Percentiles rank a stretch among this genome's conserved stretches.
phyloP scores from a whole-genome alignment of 1,140 invertebrate genomes.

The Proctacanthus coquilletti region DNA sequence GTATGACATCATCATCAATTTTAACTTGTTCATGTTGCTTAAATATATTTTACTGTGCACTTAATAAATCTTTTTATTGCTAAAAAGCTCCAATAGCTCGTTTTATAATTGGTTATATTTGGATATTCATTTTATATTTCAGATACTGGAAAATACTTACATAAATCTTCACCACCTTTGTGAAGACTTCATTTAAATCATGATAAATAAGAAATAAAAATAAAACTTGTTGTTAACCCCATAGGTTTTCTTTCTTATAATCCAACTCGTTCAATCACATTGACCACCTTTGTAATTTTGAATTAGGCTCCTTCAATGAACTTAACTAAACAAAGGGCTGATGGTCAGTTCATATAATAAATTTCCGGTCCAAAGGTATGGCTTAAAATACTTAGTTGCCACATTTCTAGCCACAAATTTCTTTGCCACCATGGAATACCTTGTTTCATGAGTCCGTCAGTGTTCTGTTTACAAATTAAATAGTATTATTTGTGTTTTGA shows the following conservation, averaged over 20 bases:
- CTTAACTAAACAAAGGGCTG: background rate
- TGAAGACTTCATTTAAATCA: background rate
- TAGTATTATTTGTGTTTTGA: too few relatives aligned
- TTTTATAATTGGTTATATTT: background rate
- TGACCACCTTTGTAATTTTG: background rate
- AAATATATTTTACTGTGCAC: too few relatives aligned
- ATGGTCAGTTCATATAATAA: background rate
- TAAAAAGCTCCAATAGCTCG: background rate
- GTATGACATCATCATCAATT: too few relatives aligned
- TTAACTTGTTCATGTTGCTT: too few relatives aligned
- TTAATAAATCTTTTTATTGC: too few relatives aligned
- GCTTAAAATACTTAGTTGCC: background rate
- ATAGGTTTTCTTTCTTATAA: background rate
- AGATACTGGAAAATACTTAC: background rate
- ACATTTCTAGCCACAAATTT: background rate
- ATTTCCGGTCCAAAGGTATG: background rate
- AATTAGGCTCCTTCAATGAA: background rate
- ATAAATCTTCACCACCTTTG: background rate
- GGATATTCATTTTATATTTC: background rate
- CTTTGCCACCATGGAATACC: background rate
- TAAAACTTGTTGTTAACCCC: too few relatives aligned
- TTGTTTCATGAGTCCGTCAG: slow-evolving; percentile 1
- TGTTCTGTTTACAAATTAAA: too few relatives aligned
- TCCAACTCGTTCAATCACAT: background rate
- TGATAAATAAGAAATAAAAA: background rate